A percentile compares a stretch with the other conserved stretches of the same genome.
These are phyloP conservation scores for Galago senegalensis DNA, from an alignment of 2,797 vertebrate species.

Conservation along the genomic window DNA sequence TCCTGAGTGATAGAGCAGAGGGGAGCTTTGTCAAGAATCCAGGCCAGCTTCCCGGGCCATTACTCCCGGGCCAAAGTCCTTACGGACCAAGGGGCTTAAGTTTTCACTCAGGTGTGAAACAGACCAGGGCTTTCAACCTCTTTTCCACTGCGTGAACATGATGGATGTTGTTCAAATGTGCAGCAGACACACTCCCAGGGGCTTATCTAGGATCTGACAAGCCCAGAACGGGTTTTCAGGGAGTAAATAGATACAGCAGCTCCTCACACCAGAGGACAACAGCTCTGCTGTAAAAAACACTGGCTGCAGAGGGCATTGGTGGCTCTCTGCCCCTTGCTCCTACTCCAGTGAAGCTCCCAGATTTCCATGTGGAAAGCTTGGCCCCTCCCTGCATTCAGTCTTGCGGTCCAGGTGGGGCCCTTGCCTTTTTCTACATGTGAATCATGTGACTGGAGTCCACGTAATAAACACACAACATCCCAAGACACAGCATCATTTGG, in stretches of 20 bases:
- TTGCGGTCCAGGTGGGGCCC: no score
- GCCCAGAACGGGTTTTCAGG: background rate
- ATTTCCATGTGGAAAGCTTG: background rate
- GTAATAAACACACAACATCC: background rate
- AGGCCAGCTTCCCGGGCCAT: background rate
- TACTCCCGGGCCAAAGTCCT: background rate
- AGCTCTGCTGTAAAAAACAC: no score
- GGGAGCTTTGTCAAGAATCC: background rate
- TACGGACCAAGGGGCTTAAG: background rate
- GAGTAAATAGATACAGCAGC: background rate
- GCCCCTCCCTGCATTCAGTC: background rate
- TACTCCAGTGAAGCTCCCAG: background rate
- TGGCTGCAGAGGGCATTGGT: no score
- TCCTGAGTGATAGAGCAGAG: background rate
- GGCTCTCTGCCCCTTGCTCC: background rate
- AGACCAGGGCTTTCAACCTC: background rate
- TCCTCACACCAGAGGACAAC: accelerated
- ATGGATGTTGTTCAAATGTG: no score
- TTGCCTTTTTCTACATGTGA: background rate
- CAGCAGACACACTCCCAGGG: accelerated
- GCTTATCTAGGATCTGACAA: background rate
- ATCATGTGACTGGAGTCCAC: background rate
- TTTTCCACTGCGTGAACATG: accelerated
- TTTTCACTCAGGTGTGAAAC: background rate
- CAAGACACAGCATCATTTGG: accelerated